Conservation (phyloP, 2,113 vertebrate species). For the Silurus asotus region DNA sequence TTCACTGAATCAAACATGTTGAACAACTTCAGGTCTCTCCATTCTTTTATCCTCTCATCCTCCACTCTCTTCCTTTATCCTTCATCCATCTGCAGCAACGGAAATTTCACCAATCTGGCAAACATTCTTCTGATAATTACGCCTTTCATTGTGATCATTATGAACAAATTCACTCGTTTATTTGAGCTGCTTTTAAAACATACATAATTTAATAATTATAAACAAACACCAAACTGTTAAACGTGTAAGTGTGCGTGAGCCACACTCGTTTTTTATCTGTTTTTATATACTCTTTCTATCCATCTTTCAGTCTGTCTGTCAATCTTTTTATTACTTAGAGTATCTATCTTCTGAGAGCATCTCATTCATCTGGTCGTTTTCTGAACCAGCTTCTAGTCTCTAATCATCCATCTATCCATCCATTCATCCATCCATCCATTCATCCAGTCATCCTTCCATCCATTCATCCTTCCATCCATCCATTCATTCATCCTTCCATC, state of each 20-base stretch:
- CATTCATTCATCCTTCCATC: background rate
- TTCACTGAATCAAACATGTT: background rate
- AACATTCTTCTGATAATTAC: background rate
- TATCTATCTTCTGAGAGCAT: background rate
- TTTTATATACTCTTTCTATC: background rate
- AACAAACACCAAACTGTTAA: too few relatives aligned
- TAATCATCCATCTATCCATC: background rate
- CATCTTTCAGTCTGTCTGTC: background rate
- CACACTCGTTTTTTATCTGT: background rate
- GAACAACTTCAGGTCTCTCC: background rate
- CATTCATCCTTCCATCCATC: background rate
- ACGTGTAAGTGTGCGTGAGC: background rate
- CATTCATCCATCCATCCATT: background rate
- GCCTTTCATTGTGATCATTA: background rate
- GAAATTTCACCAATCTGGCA: background rate
- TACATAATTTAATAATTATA: background rate
- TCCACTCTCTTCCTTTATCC: background rate
- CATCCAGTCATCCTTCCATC: background rate
- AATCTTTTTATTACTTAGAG: background rate
- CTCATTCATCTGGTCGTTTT: background rate
- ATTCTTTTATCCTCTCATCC: background rate
- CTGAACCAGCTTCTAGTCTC: background rate
- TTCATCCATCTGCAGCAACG: background rate
- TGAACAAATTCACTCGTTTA: background rate
- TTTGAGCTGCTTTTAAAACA: background rate